phyloP scores from a whole-genome alignment of 2,888 invertebrate genomes.

The Sarcophaga subvicina region DNA sequence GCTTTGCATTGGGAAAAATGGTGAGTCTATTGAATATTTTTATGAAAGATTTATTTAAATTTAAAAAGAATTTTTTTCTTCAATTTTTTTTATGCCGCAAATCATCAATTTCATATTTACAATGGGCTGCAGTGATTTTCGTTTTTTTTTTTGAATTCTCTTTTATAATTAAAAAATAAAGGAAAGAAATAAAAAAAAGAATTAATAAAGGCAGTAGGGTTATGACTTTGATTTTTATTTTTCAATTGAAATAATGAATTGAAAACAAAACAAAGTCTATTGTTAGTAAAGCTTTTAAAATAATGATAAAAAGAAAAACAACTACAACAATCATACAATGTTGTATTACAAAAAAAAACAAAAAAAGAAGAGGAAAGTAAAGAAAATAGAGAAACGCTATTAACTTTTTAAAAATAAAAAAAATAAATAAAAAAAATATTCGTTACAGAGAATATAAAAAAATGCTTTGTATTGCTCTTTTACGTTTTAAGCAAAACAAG shows the following conservation, averaged over 20 bases:
- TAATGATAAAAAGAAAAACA: slow-evolving; percentile 32
- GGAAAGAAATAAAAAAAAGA: not conserved
- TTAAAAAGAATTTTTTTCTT: too few species aligned
- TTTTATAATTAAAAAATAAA: not conserved
- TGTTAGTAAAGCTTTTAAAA: slow-evolving; percentile 54
- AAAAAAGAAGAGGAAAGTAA: not conserved
- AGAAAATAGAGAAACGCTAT: not conserved
- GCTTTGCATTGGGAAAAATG: too few species aligned
- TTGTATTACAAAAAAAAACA: not conserved
- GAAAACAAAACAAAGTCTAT: not conserved
- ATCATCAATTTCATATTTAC: too few species aligned
- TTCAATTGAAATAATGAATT: slow-evolving; percentile 16
- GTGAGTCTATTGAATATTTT: too few species aligned
- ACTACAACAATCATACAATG: not conserved
- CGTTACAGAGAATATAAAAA: not conserved
- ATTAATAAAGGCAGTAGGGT: not conserved
- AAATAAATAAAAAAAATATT: not conserved
- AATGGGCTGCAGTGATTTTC: too few species aligned
- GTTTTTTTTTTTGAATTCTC: not conserved
- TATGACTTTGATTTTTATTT: not conserved
- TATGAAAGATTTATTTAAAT: too few species aligned
- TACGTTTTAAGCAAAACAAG: not conserved
- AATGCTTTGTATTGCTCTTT: slow-evolving; percentile 14
- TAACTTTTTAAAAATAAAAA: not conserved
- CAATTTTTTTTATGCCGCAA: too few species aligned